Conservation (phyloP, 2,888 invertebrate species). For the Conus canariensis region DNA sequence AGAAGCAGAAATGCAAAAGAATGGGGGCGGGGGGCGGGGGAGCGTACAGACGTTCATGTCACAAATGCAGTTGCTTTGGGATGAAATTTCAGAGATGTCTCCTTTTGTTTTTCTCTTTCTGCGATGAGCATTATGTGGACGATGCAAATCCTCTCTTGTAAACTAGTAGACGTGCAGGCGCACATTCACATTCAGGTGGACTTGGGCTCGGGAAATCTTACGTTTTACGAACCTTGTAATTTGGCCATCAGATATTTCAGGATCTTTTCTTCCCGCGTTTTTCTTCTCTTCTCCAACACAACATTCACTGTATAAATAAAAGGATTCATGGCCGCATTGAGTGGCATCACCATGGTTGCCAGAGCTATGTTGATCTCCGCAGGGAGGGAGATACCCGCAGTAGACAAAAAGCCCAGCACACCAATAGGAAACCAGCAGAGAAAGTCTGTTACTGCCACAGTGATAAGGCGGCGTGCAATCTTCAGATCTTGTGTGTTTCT, state of each 20-base stretch:
- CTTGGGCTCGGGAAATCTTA: background rate
- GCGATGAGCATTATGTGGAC: too few relatives aligned
- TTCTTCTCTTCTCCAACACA: background rate
- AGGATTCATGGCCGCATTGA: background rate
- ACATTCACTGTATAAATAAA: constrained; percentile 12
- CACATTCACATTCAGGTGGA: background rate
- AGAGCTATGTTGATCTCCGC: background rate
- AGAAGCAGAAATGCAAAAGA: too few relatives aligned
- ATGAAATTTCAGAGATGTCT: too few relatives aligned
- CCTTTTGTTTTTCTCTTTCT: too few relatives aligned
- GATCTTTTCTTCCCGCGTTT: background rate
- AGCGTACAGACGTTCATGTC: too few relatives aligned
- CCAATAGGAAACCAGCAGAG: constrained; percentile 69
- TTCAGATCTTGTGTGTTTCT: constrained; percentile 57
- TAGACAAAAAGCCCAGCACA: constrained; percentile 26
- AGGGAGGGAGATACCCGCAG: background rate
- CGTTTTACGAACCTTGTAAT: background rate
- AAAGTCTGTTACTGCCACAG: constrained; percentile 68
- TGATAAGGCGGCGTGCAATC: constrained; percentile 68
- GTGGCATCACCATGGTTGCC: background rate
- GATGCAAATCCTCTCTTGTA: too few relatives aligned
- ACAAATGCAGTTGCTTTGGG: too few relatives aligned
- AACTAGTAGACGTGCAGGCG: too few relatives aligned
- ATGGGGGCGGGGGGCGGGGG: too few relatives aligned
- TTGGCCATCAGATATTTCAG: background rate